Conservation (phyloP, 37 sponge, comb jelly and placozoan species). For the Geodia barretti region DNA sequence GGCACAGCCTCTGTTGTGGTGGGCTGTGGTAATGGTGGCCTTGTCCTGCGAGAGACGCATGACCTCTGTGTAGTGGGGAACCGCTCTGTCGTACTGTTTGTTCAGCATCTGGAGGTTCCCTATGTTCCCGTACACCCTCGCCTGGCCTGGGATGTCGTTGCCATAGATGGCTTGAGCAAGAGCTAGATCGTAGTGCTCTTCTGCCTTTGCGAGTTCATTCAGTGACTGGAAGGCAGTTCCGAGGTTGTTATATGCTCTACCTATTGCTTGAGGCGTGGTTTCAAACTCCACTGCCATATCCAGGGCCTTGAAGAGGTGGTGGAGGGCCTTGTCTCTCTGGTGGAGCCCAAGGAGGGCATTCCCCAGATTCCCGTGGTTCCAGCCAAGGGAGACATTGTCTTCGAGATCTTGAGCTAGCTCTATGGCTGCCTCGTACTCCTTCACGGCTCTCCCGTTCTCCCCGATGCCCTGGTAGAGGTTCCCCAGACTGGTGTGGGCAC, state of each 20-base stretch:
- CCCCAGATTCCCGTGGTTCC: constrained; percentile 66
- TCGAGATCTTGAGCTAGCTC: constrained; percentile 11
- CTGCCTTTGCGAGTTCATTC: constrained; percentile 25
- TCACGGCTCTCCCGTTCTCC: constrained; percentile 32
- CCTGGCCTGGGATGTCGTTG: constrained; percentile 51
- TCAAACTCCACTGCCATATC: constrained; percentile 39
- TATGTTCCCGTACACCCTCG: constrained; percentile 44
- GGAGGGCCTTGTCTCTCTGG: constrained; percentile 45
- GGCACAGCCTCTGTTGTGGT: constrained; percentile 69
- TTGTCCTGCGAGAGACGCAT: constrained; percentile 40
- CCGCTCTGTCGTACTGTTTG: constrained; percentile 32
- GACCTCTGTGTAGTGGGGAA: constrained; percentile 56
- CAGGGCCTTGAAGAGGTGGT: constrained; percentile 34
- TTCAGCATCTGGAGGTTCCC: constrained; percentile 53
- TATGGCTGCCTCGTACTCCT: constrained; percentile 32
- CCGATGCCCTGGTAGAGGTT: constrained; percentile 46
- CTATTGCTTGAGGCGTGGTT: constrained; percentile 32
- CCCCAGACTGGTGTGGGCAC: constrained; percentile 43
- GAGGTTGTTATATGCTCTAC: constrained; percentile 56
- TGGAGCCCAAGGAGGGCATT: constrained; percentile 49
- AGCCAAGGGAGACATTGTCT: constrained; percentile 40
- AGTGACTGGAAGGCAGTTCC: constrained; percentile 61
- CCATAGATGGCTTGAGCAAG: constrained; percentile 52
- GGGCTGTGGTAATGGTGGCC: constrained; percentile 22
- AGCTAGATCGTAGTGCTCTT: constrained; percentile 48